Evolutionary conservation across 1,140 invertebrate species (phyloP).

Genomic region (Lineus longissimus): DNA sequence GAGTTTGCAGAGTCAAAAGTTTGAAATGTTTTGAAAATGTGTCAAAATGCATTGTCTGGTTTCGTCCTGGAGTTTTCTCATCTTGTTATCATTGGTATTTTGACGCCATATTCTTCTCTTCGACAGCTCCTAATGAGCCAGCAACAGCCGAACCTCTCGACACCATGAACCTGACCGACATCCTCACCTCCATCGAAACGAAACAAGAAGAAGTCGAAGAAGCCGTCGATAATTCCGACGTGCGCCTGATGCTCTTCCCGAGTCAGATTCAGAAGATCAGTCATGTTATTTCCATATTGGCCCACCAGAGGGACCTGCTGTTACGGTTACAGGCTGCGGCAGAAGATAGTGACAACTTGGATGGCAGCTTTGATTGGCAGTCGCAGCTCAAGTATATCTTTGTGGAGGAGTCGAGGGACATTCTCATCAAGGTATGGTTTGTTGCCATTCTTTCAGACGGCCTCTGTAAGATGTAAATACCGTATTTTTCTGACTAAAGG

Average conservation of each 20-base stretch:
- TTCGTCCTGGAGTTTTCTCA: too few species aligned
- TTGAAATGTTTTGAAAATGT: too few species aligned
- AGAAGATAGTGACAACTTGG: conserved; percentile 16
- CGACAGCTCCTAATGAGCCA: conserved; percentile 26
- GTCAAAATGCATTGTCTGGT: too few species aligned
- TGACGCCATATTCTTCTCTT: not conserved
- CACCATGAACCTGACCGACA: conserved; percentile 37
- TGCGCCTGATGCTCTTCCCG: conserved; percentile 44
- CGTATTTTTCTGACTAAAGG: too few species aligned
- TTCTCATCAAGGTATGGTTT: conserved; percentile 34
- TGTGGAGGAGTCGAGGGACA: conserved; percentile 27
- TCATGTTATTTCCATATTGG: conserved; percentile 35
- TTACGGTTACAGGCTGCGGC: conserved; percentile 26
- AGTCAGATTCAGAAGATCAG: conserved; percentile 47
- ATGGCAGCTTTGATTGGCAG: conserved; percentile 36
- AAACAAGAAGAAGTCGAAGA: conserved; percentile 8
- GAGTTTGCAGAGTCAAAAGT: too few species aligned
- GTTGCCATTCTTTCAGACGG: not conserved
- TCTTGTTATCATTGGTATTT: too few species aligned
- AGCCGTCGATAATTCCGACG: conserved; percentile 17
- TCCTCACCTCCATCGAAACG: conserved; percentile 5
- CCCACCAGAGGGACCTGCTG: conserved; percentile 42
- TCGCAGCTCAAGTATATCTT: conserved; percentile 41
- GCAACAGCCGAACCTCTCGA: conserved; percentile 36
- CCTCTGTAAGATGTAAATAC: not conserved